A percentile compares a stretch with the other conserved stretches of the same genome.
phyloP scores from a whole-genome alignment of 1,140 invertebrate genomes.

The Ladona fulva region DNA sequence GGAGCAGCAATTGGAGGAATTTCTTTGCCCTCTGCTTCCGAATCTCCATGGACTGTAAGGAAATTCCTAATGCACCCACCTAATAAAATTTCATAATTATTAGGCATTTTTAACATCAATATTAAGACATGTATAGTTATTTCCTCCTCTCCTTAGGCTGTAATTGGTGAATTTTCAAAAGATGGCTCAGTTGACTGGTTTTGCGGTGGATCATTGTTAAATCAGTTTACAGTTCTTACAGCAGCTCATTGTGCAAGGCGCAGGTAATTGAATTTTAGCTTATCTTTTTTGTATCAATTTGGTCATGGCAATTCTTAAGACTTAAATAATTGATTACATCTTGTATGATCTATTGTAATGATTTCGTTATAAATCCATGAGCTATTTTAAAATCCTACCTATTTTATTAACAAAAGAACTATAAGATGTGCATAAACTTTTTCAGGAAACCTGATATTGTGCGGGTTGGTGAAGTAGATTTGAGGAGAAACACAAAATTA shows the following conservation, averaged over 20 bases:
- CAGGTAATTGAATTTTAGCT: slow-evolving; percentile 17
- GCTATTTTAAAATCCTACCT: no score
- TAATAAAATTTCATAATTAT: background rate
- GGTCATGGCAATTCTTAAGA: no score
- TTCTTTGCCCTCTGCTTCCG: slow-evolving; percentile 15
- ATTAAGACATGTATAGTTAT: no score
- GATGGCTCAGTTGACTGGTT: slow-evolving; percentile 17
- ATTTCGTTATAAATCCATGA: no score
- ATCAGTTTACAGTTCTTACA: slow-evolving; percentile 15
- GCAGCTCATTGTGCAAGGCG: slow-evolving; percentile 20
- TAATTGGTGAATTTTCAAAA: slow-evolving; percentile 15
- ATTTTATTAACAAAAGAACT: no score
- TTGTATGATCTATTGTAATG: no score
- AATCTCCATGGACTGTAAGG: slow-evolving; percentile 21
- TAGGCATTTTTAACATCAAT: no score
- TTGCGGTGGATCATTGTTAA: slow-evolving; percentile 17
- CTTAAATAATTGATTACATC: no score
- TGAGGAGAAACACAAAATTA: slow-evolving; percentile 2
- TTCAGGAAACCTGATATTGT: slow-evolving; percentile 19
- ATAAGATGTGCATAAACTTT: no score
- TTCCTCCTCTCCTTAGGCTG: slow-evolving; percentile 5
- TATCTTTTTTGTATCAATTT: slow-evolving; percentile 4
- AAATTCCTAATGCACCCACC: background rate
- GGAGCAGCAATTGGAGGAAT: slow-evolving; percentile 20
- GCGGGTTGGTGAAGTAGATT: slow-evolving; percentile 21